Percentiles rank a stretch among this genome's conserved stretches.
Evolutionary conservation across 1,140 invertebrate species (phyloP).

Genomic region (Asbolus verrucosus): DNA sequence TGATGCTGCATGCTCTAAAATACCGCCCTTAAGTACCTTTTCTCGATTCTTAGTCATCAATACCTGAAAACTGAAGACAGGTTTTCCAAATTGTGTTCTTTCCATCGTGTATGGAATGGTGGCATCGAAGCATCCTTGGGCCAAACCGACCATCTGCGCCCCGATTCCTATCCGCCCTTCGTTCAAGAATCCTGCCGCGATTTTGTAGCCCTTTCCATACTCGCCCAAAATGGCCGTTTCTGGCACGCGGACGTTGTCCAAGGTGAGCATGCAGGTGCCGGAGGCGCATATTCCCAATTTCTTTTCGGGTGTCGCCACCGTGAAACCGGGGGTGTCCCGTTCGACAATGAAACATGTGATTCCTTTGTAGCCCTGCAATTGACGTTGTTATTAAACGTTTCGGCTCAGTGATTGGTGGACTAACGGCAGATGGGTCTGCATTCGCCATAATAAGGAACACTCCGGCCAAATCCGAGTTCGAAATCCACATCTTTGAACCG

Average conservation of each 20-base stretch:
- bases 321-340: slow-evolving; percentile 88
- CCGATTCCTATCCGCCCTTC: slow-evolving; percentile 97
- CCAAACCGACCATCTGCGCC: slow-evolving; percentile 95
- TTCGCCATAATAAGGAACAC: slow-evolving; percentile 93
- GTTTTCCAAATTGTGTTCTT: slow-evolving; percentile 92
- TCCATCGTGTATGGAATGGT: slow-evolving; percentile 94
- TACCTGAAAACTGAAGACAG: slow-evolving; percentile 92
- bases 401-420: slow-evolving; percentile 18
- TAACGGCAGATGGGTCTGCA: slow-evolving; percentile 81
- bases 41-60: neutral
- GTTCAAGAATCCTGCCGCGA: slow-evolving; percentile 94
- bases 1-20: slow-evolving; percentile 94
- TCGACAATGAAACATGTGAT: slow-evolving; percentile 98
- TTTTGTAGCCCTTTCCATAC: slow-evolving; percentile 94
- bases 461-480: slow-evolving; percentile 91
- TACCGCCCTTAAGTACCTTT: neutral
- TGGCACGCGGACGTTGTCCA: slow-evolving; percentile 92
- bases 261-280: slow-evolving; percentile 91
- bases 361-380: slow-evolving; percentile 80
- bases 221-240: slow-evolving; percentile 84
- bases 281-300: slow-evolving; percentile 93
- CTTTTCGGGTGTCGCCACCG: slow-evolving; percentile 91
- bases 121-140: slow-evolving; percentile 92
- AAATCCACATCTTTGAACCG: slow-evolving; percentile 96
- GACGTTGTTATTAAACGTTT: neutral